Conservation (phyloP, 2,797 vertebrate genomes). For the Scyliorhinus canicula region DNA sequence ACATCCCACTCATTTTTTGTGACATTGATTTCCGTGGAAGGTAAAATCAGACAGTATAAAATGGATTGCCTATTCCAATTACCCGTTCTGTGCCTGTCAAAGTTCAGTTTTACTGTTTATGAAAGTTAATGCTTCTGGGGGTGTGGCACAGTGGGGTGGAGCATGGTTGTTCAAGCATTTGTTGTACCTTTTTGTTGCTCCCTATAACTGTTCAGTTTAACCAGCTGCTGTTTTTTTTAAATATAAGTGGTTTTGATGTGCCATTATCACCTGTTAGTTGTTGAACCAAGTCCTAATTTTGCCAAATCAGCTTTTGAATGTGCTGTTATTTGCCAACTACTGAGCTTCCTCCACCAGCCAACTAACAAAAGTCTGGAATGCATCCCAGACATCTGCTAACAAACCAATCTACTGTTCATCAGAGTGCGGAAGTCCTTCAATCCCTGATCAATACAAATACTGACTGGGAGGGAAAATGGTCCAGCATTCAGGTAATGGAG, state of each 20-base stretch:
- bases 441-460: not conserved
- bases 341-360: not conserved
- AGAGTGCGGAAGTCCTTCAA: not conserved
- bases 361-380: not conserved
- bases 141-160: not conserved
- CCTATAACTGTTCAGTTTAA: not conserved
- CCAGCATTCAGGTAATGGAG: not conserved
- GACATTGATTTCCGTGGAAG: not conserved
- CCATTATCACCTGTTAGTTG: not conserved
- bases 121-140: not conserved
- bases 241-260: not conserved
- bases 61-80: not conserved
- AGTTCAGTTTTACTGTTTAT: not conserved
- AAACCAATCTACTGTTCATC: not conserved
- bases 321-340: not conserved
- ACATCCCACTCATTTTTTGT: not conserved
- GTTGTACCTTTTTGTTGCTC: not conserved
- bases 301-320: conserved; percentile 1
- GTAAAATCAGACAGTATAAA: not conserved
- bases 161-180: not conserved
- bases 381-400: conserved; percentile 22
- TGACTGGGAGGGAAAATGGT: not conserved
- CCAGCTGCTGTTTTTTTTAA: not conserved
- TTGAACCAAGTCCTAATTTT: conserved; percentile 25
- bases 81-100: not conserved